A percentile compares a stretch with the other conserved stretches of the same genome.
These are phyloP conservation scores for Pogonocherus hispidulus DNA, from an alignment of 2,888 invertebrate species.

Conservation along the genomic window DNA sequence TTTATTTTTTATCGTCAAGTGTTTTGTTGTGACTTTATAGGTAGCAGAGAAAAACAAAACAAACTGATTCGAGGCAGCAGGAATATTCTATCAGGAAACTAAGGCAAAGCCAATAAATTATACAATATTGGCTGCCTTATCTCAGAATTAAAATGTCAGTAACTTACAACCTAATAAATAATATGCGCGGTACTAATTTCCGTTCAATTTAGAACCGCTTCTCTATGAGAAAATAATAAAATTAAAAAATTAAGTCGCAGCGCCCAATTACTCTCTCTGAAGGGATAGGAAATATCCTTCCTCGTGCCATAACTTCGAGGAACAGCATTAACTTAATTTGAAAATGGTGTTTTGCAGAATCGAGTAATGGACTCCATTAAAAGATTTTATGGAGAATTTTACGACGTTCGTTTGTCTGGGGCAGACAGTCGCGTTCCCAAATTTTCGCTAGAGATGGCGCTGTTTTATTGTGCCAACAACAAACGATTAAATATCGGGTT, in stretches of 20 bases:
- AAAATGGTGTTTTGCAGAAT: conserved; percentile 22
- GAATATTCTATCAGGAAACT: too few species aligned
- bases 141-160: background rate
- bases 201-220: background rate
- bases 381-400: conserved; percentile 29
- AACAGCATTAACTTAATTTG: conserved; percentile 26
- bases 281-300: background rate
- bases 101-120: background rate
- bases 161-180: background rate
- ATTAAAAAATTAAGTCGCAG: conserved; percentile 5
- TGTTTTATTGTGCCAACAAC: too few species aligned
- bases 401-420: conserved; percentile 3
- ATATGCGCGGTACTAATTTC: background rate
- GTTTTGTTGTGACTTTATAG: too few species aligned
- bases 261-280: background rate
- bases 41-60: too few species aligned
- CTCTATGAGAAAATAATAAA: conserved; percentile 11
- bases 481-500: too few species aligned
- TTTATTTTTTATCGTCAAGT: too few species aligned
- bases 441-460: too few species aligned
- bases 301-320: conserved; percentile 12
- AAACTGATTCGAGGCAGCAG: too few species aligned
- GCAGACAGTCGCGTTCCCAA: too few species aligned
- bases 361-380: conserved; percentile 26
- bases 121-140: background rate